A percentile compares a stretch with the other conserved stretches of the same genome.
Conservation (phyloP, 2,888 invertebrate genomes). For the Sphaeridia pumilis region DNA sequence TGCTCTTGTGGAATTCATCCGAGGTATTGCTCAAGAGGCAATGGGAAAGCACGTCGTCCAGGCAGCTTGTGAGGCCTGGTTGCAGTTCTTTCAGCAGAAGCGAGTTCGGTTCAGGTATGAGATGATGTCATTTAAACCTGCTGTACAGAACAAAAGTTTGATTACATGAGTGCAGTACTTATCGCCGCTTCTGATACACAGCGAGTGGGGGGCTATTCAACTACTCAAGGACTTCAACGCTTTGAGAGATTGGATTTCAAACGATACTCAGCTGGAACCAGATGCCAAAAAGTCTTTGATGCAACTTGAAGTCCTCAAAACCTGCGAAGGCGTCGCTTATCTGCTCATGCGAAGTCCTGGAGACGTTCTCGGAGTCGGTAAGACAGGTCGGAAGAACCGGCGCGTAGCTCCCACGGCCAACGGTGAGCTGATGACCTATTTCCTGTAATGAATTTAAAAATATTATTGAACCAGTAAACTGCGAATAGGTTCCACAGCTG, state of each 20-base stretch:
- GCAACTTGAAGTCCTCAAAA: slow-evolving; percentile 47
- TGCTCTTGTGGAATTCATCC: slow-evolving; percentile 50
- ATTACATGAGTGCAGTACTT: no score
- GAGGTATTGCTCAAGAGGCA: slow-evolving; percentile 45
- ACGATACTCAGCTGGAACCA: slow-evolving; percentile 38
- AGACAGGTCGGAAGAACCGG: slow-evolving; percentile 26
- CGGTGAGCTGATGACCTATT: neutral
- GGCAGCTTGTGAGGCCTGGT: slow-evolving; percentile 75
- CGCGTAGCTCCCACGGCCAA: slow-evolving; percentile 28
- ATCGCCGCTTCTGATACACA: slow-evolving; percentile 31
- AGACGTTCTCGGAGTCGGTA: slow-evolving; percentile 63
- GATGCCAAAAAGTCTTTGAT: slow-evolving; percentile 39
- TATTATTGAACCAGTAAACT: neutral
- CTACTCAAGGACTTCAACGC: slow-evolving; percentile 69
- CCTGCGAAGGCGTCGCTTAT: slow-evolving; percentile 76
- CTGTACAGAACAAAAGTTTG: no score
- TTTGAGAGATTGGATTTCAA: slow-evolving; percentile 60
- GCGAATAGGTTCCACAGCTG: slow-evolving; percentile 9
- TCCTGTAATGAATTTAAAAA: neutral
- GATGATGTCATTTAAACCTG: no score
- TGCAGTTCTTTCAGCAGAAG: slow-evolving; percentile 70
- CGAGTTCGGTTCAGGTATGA: slow-evolving; percentile 61
- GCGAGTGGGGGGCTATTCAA: slow-evolving; percentile 64
- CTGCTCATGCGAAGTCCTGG: slow-evolving; percentile 67
- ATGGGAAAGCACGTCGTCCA: slow-evolving; percentile 65